Evolutionary conservation across 2,888 invertebrate genomes (phyloP).

Genomic region (Ceraclea dissimilis): DNA sequence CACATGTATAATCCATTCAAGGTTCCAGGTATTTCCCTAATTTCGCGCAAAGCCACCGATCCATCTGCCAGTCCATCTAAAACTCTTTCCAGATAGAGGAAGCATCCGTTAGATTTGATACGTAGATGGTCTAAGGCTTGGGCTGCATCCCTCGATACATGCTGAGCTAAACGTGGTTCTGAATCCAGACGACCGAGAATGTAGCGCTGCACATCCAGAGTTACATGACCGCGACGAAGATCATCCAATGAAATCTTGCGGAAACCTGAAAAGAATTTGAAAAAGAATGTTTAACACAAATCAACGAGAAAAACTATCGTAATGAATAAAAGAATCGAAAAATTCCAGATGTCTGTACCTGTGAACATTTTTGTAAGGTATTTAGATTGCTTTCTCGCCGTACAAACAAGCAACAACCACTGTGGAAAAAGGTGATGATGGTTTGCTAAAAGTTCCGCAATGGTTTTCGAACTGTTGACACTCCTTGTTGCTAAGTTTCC

Average conservation of each 20-base stretch:
- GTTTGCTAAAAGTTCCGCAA: slow-evolving; percentile 77
- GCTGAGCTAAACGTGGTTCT: slow-evolving; percentile 80
- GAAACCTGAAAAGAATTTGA: slow-evolving; percentile 53
- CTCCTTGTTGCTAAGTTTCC: slow-evolving; percentile 34
- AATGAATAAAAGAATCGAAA: neutral
- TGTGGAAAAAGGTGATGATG: slow-evolving; percentile 88
- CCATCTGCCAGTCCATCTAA: slow-evolving; percentile 89
- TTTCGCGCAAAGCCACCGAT: slow-evolving; percentile 84
- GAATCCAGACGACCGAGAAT: slow-evolving; percentile 84
- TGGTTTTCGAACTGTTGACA: slow-evolving; percentile 52
- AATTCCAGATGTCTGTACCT: slow-evolving; percentile 32
- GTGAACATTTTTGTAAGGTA: slow-evolving; percentile 75
- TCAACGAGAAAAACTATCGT: neutral
- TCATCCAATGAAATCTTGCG: slow-evolving; percentile 90
- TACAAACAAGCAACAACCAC: slow-evolving; percentile 86
- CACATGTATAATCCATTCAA: slow-evolving; percentile 91
- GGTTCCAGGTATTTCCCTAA: slow-evolving; percentile 90
- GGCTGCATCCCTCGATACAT: slow-evolving; percentile 85
- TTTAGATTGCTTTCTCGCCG: slow-evolving; percentile 79
- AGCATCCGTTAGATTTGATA: slow-evolving; percentile 93
- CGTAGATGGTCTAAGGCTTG: slow-evolving; percentile 91
- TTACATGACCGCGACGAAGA: slow-evolving; percentile 79
- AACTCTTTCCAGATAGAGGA: slow-evolving; percentile 80
- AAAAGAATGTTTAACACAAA: neutral
- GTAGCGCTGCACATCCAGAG: slow-evolving; percentile 92